phyloP scores from a whole-genome alignment of 2,113 vertebrate genomes.

The Tychaedon coryphoeus region DNA sequence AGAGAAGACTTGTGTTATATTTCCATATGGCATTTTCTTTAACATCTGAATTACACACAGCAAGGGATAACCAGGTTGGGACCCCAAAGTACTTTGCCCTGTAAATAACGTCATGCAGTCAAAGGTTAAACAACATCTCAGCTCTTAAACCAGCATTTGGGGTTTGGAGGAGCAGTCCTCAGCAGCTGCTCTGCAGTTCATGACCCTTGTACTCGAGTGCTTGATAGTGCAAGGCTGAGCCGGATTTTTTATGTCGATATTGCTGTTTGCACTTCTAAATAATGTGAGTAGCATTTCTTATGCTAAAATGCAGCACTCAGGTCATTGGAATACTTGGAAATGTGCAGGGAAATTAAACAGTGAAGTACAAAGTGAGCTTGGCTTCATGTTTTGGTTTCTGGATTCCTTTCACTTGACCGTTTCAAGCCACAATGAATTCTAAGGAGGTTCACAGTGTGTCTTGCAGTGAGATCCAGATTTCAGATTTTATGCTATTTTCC shows the following conservation, averaged over 20 bases:
- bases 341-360: neutral
- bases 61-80: neutral
- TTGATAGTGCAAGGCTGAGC: neutral
- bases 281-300: neutral
- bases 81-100: neutral
- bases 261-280: neutral
- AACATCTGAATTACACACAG: neutral
- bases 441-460: neutral
- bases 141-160: neutral
- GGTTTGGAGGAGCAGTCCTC: neutral
- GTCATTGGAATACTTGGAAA: neutral
- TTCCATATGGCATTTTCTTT: neutral
- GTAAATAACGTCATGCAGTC: accelerated
- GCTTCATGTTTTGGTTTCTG: neutral
- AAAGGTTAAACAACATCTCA: neutral
- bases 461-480: neutral
- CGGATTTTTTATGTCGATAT: neutral
- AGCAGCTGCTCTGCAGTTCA: neutral
- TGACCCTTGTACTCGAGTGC: neutral
- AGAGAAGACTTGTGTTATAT: neutral
- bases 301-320: neutral
- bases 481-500: neutral
- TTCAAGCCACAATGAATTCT: neutral
- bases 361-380: neutral
- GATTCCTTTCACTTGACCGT: neutral